phyloP scores from a whole-genome alignment of 2,797 vertebrate genomes.

The Crenichthys baileyi region DNA sequence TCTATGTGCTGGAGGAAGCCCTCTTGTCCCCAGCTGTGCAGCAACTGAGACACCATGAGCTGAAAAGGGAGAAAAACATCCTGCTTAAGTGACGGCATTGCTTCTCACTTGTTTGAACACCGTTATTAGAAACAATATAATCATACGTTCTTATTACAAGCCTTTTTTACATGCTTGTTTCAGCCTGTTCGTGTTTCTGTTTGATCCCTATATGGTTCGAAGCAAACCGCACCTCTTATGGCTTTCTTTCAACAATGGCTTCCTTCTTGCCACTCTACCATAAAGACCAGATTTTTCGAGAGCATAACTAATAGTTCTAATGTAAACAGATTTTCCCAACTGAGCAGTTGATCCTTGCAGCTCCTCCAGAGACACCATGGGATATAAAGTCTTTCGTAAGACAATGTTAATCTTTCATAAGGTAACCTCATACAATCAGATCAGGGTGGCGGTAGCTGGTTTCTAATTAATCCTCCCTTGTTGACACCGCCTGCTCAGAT shows the following conservation, averaged over 20 bases:
- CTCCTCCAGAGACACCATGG: background rate
- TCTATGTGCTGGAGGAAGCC: conserved; percentile 90
- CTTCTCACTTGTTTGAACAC: background rate
- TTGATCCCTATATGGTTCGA: background rate
- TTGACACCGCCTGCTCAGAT: conserved; percentile 30
- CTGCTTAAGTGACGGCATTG: background rate
- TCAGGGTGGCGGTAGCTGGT: background rate
- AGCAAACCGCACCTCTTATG: background rate
- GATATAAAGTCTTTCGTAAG: background rate
- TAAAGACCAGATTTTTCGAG: background rate
- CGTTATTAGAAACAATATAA: background rate
- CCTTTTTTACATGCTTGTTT: background rate
- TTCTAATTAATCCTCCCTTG: conserved; percentile 17
- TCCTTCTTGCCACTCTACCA: background rate
- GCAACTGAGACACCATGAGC: conserved; percentile 88
- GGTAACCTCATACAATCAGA: background rate
- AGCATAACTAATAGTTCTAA: no score
- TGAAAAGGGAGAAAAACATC: conserved; percentile 53
- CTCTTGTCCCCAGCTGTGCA: conserved; percentile 89
- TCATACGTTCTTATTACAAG: background rate
- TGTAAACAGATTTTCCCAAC: background rate
- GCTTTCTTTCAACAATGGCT: background rate
- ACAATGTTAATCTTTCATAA: background rate
- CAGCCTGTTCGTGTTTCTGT: background rate
- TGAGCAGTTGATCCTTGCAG: no score